Base-by-base conservation (phyloP, 2,888 invertebrate species). In the Nebria brevicollis region DNA sequence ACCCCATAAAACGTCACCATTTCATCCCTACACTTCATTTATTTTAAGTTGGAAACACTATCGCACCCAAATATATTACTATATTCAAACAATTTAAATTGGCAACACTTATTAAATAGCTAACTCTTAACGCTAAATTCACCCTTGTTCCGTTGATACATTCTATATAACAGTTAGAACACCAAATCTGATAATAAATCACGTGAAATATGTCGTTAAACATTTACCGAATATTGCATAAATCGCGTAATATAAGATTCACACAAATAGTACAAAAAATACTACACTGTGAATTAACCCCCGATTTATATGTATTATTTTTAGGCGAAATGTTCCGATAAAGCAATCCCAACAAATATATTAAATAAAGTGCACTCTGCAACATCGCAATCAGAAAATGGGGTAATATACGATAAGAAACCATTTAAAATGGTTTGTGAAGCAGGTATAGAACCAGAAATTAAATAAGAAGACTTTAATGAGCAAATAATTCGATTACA, bases 321-420 rank as follows among this genome's bases (percentile, higher is more conserved):
- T 25, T 70, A 85, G 84, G 75, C 75, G n/a, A 72, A 25, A 41
- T 83, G 66, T 83, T 84, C 83, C 54, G 83, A 75, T 75, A 84
- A 82, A 82, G 91, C 92, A 83, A 91, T 96, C 79, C 96, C 96
- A 0, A 92, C 89, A 86, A 96, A 96, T 88, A 85, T 89, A 0
- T 85, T 95, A 34, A 91, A 91, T 84, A 88, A 91, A 10, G 86
- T 91, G 26, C 93, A 93, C 86, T 91, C 93, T 0, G 93, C 94
- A 0, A 88, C 90, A 82, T 75, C 87, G n/a, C 96, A 97, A 88
- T 84, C 88, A 13, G 92, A 91, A 4, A 95, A 94, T 89, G 98
- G 98, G 8, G 88, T 90, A 65, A 91, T 97, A 66, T 97, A 95
- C 88, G 97, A 98, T 86, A 96, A 94, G 86, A 96, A 96, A 87